Conservation (phyloP, 2,797 vertebrate genomes). For the Calcarius lapponicus region DNA sequence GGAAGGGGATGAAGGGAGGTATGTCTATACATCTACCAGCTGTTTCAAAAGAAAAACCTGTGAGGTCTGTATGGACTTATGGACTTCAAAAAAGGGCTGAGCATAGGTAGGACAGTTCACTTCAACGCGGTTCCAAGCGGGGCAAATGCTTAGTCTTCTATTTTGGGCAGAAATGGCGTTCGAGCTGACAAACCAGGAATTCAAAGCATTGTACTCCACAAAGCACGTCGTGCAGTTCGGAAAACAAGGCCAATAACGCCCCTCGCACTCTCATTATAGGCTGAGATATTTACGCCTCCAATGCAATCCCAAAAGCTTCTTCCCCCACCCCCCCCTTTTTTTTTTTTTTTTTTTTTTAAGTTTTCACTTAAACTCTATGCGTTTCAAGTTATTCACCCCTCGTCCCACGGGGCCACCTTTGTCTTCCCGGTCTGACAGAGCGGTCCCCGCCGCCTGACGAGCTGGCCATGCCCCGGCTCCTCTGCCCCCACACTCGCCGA, state of each 20-base stretch:
- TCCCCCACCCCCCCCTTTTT: too few species aligned
- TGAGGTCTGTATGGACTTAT: neutral
- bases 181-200: constrained; percentile 25
- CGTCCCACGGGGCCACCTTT: neutral
- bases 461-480: too few species aligned
- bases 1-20: neutral
- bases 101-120: neutral
- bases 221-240: neutral
- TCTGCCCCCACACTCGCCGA: too few species aligned
- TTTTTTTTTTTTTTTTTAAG: neutral
- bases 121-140: neutral
- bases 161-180: constrained; percentile 41
- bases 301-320: neutral
- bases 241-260: neutral
- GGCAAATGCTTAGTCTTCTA: constrained; percentile 19
- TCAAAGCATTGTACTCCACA: constrained; percentile 12
- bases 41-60: neutral
- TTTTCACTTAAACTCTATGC: neutral
- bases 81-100: neutral
- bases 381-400: neutral
- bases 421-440: neutral
- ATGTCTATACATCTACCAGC: neutral
- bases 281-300: neutral
- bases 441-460: neutral
- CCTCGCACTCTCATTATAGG: too few species aligned